Conservation (phyloP, 2,888 invertebrate genomes). For the Eilema caniola region DNA sequence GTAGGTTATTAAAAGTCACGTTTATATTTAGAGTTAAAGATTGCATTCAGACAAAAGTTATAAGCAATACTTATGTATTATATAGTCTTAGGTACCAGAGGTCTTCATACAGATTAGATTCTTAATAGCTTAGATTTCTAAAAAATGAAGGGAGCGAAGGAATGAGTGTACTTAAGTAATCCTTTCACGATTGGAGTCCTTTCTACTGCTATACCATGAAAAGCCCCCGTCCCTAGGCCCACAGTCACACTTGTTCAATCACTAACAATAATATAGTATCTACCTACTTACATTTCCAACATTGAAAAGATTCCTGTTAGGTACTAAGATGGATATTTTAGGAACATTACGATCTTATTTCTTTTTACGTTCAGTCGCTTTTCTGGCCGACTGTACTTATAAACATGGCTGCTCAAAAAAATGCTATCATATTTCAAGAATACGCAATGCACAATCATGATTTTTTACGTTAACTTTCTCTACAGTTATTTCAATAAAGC, state of each 20-base stretch:
- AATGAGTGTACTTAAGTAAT: neutral
- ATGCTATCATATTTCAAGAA: constrained; percentile 7
- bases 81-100: no score
- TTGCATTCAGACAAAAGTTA: neutral
- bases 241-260: neutral
- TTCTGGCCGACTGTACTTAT: neutral
- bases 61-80: no score
- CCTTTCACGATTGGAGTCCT: neutral
- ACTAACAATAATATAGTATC: neutral
- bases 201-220: neutral
- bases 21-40: neutral
- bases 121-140: neutral
- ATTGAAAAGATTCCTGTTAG: neutral
- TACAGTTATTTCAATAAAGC: constrained; percentile 20
- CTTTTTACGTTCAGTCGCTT: neutral
- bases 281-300: neutral
- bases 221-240: neutral
- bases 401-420: neutral
- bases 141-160: neutral
- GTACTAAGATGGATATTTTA: neutral
- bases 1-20: neutral
- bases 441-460: neutral
- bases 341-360: no score
- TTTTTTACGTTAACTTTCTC: constrained; percentile 17
- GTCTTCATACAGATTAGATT: neutral